Evolutionary conservation across 2,113 vertebrate genomes (phyloP).

Genomic region (Antechinus flavipes): DNA sequence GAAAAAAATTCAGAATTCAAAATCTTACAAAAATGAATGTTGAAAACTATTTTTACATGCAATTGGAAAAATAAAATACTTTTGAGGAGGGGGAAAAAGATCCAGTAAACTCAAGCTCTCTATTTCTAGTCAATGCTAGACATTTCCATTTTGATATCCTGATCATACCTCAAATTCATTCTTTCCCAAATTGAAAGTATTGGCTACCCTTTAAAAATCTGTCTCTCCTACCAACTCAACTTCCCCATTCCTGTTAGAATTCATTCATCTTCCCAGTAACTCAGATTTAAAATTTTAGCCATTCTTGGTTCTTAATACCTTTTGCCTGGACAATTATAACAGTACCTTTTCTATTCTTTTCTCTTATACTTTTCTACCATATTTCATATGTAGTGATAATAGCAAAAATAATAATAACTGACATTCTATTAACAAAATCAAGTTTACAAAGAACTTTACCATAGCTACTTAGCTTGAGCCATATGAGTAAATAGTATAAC

Average conservation of each 20-base stretch:
- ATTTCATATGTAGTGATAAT: neutral
- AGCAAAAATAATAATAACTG: neutral
- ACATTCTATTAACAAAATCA: neutral
- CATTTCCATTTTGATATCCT: neutral
- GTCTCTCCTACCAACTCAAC: neutral
- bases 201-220: neutral
- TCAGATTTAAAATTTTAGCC: neutral
- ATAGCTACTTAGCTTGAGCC: neutral
- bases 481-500: neutral
- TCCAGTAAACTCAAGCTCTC: neutral
- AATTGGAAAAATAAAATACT: too few relatives aligned
- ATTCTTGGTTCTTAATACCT: neutral
- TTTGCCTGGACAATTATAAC: neutral
- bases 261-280: neutral
- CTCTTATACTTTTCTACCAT: neutral
- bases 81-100: too few relatives aligned
- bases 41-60: too few relatives aligned
- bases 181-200: neutral
- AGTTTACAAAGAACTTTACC: neutral
- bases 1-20: too few relatives aligned
- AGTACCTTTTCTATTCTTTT: neutral
- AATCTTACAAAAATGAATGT: too few relatives aligned
- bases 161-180: neutral
- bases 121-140: neutral
- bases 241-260: neutral